Percentiles rank a stretch among this genome's conserved stretches.
phyloP scores from a whole-genome alignment of 2,797 vertebrate species.

The Serranus cabrilla region DNA sequence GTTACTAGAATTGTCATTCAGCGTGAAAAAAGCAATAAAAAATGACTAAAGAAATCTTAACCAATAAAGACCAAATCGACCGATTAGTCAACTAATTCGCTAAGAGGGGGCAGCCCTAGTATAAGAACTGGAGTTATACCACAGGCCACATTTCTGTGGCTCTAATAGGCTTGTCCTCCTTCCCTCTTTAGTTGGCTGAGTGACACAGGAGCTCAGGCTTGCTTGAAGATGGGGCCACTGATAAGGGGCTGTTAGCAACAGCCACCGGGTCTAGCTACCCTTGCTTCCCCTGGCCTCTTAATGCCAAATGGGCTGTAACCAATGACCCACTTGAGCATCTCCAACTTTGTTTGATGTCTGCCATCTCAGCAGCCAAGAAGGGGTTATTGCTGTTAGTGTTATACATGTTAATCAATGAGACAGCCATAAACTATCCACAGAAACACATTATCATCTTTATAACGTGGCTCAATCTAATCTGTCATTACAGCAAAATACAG shows the following conservation, averaged over 20 bases:
- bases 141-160: conserved; percentile 33
- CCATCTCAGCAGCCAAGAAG: conserved; percentile 27
- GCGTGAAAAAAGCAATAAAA: too few relatives aligned
- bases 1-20: too few relatives aligned
- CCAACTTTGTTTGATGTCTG: conserved; percentile 53
- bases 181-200: conserved; percentile 39
- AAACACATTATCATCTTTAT: conserved; percentile 1
- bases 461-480: conserved; percentile 27
- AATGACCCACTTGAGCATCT: conserved; percentile 62
- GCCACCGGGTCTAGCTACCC: conserved; percentile 37
- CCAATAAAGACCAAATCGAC: too few relatives aligned
- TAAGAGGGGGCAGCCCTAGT: too few relatives aligned
- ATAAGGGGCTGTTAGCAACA: conserved; percentile 39
- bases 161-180: conserved; percentile 39
- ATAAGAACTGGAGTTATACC: neutral
- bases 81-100: too few relatives aligned
- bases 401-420: conserved; percentile 31
- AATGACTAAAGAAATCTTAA: too few relatives aligned
- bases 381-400: conserved; percentile 7
- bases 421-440: neutral
- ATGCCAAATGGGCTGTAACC: conserved; percentile 57
- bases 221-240: conserved; percentile 48
- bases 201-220: conserved; percentile 43
- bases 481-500: neutral
- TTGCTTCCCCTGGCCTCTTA: conserved; percentile 19